Conservation (phyloP, 1,140 invertebrate species). For the Lordiphosa mommai region DNA sequence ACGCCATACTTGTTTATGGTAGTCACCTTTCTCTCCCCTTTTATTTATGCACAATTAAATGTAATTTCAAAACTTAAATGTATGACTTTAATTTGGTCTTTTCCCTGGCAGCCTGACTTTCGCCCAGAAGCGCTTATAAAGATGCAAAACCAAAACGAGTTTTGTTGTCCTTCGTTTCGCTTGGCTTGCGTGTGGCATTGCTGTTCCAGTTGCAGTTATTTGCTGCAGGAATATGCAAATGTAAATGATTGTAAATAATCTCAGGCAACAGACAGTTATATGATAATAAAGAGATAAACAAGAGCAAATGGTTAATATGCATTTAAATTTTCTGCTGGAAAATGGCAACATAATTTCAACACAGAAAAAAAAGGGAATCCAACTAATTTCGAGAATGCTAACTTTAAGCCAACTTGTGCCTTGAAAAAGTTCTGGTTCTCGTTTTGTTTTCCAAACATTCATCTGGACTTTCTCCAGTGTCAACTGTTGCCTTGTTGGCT, state of each 20-base stretch:
- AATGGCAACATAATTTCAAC: constrained; percentile 9
- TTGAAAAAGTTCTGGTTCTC: background rate
- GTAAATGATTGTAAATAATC: constrained; percentile 51
- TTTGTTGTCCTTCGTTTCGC: constrained; percentile 4
- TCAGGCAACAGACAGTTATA: constrained; percentile 35
- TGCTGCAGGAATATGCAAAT: constrained; percentile 34
- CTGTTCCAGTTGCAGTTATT: background rate
- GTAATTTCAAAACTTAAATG: constrained; percentile 10
- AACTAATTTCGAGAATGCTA: background rate
- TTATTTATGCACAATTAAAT: constrained; percentile 43
- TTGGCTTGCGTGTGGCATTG: constrained; percentile 6
- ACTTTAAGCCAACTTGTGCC: constrained; percentile 1
- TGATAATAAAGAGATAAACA: constrained; percentile 37
- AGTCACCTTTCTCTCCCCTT: background rate
- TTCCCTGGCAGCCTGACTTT: background rate
- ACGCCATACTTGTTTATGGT: background rate
- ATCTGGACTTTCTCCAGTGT: constrained; percentile 30
- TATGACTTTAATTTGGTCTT: constrained; percentile 36
- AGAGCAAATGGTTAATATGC: constrained; percentile 8
- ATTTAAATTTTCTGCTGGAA: constrained; percentile 33
- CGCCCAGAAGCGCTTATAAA: constrained; percentile 3
- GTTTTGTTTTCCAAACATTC: constrained; percentile 4
- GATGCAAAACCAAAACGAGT: background rate
- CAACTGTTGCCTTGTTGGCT: constrained; percentile 28
- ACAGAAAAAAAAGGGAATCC: background rate